Conservation (phyloP, 2,113 vertebrate species). For the Proteles cristata region DNA sequence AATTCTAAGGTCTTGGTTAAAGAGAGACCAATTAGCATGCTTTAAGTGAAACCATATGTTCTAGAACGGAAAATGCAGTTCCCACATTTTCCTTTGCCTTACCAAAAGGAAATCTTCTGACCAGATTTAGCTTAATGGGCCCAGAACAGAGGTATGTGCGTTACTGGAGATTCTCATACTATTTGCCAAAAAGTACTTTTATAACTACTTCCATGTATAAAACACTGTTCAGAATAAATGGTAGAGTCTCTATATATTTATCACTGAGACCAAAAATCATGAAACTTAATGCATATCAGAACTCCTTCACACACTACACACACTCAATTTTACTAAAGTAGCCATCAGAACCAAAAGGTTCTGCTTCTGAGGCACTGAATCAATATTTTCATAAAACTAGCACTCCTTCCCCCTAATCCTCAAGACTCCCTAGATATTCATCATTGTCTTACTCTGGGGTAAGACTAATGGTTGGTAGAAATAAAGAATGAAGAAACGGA, state of each 20-base stretch:
- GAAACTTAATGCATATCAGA: background rate
- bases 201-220: background rate
- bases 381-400: slow-evolving; percentile 22
- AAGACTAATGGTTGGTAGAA: background rate
- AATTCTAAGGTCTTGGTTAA: background rate
- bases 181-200: slow-evolving; percentile 27
- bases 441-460: background rate
- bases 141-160: background rate
- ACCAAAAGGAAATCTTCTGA: slow-evolving; percentile 46
- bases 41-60: slow-evolving; percentile 52
- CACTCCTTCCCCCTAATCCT: background rate
- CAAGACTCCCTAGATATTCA: background rate
- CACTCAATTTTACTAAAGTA: background rate
- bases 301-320: background rate
- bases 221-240: slow-evolving; percentile 31
- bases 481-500: slow-evolving; percentile 29
- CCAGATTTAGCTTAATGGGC: background rate
- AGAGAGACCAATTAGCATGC: slow-evolving; percentile 11
- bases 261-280: slow-evolving; percentile 18
- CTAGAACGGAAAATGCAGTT: background rate
- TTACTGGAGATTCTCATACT: background rate
- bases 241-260: background rate
- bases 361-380: background rate
- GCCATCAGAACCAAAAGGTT: background rate
- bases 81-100: background rate